A percentile compares a stretch with the other conserved stretches of the same genome.
These are phyloP conservation scores for Rhamphomyia laevipes DNA, from an alignment of 2,888 invertebrate genomes.

Conservation along the genomic window DNA sequence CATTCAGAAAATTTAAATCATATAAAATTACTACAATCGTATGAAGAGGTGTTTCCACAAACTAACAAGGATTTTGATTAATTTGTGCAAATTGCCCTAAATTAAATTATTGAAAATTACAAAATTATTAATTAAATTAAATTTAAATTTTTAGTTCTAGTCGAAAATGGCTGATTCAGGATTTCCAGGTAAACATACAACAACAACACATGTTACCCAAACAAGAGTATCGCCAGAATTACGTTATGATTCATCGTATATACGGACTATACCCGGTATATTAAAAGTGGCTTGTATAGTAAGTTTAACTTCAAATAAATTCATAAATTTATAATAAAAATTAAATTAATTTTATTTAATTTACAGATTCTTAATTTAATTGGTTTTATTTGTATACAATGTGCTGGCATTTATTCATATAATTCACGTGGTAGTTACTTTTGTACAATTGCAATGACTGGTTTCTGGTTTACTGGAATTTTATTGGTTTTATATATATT, in stretches of 20 bases:
- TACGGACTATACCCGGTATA: conserved; percentile 60
- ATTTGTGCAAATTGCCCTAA: too few relatives aligned
- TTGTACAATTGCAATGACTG: conserved; percentile 67
- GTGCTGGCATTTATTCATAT: conserved; percentile 40
- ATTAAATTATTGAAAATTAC: too few relatives aligned
- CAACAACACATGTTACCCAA: conserved; percentile 53
- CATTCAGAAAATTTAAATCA: too few relatives aligned
- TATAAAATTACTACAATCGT: too few relatives aligned
- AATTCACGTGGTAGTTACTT: conserved; percentile 57
- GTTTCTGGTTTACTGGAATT: conserved; percentile 74
- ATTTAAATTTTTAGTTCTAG: neutral
- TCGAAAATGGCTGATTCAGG: conserved; percentile 47
- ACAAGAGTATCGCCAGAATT: conserved; percentile 62
- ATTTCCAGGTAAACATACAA: conserved; percentile 66
- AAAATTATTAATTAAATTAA: neutral
- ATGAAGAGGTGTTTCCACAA: too few relatives aligned
- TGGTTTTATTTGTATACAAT: conserved; percentile 71
- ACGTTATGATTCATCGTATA: conserved; percentile 60
- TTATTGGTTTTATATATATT: conserved; percentile 69
- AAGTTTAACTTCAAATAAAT: conserved; percentile 34
- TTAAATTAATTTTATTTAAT: neutral
- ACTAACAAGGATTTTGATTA: too few relatives aligned
- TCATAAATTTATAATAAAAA: neutral
- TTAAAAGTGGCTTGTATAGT: conserved; percentile 67
- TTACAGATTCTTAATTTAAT: conserved; percentile 54